A percentile compares a stretch with the other conserved stretches of the same genome.
Evolutionary conservation across 2,888 invertebrate species (phyloP).

Genomic region (Bruchidius siliquastri): DNA sequence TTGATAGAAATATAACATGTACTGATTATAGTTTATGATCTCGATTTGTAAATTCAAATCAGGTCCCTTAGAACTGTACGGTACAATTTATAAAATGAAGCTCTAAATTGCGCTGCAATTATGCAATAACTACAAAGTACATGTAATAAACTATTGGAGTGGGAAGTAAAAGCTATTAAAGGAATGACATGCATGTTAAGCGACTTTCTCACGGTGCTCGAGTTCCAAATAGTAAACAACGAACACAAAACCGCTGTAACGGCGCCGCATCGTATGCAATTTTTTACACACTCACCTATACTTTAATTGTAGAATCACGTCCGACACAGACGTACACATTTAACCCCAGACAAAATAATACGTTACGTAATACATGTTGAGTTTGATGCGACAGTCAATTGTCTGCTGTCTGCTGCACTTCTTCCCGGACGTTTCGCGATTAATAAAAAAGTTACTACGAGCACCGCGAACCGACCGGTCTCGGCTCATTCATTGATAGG

Average conservation of each 20-base stretch:
- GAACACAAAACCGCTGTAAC: not conserved
- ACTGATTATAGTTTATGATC: too few relatives aligned
- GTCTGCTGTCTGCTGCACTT: not conserved
- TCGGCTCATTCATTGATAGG: not conserved
- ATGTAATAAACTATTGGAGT: too few relatives aligned
- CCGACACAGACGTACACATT: not conserved
- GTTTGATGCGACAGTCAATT: not conserved
- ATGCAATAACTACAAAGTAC: too few relatives aligned
- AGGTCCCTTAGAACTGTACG: too few relatives aligned
- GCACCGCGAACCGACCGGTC: too few relatives aligned
- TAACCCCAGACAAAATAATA: not conserved
- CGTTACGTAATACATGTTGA: not conserved
- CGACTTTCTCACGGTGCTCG: not conserved
- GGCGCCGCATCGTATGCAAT: not conserved
- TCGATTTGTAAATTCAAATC: too few relatives aligned
- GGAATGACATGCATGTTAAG: not conserved
- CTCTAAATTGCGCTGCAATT: too few relatives aligned
- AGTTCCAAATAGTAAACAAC: not conserved
- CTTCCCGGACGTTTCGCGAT: not conserved
- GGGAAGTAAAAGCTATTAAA: not conserved
- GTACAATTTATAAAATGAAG: too few relatives aligned
- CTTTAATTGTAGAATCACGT: not conserved
- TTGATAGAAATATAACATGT: too few relatives aligned
- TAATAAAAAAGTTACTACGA: not conserved
- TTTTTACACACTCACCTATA: not conserved